These are phyloP conservation scores for Lindbergichthys nudifrons DNA, from an alignment of 2,797 vertebrate species.

Conservation along the genomic window DNA sequence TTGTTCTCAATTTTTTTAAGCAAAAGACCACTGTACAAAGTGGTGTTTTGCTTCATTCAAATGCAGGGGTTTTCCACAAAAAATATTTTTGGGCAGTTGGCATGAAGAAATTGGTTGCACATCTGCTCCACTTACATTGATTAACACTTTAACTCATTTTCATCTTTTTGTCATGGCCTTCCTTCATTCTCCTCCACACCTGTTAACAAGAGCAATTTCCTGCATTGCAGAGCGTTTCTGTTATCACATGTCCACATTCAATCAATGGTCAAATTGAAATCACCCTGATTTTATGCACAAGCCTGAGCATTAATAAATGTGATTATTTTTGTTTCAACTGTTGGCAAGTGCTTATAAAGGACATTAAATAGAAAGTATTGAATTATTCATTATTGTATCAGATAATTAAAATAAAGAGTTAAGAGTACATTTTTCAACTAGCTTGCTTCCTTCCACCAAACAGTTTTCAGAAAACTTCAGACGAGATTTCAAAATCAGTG, in stretches of 20 bases:
- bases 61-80: background rate
- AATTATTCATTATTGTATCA: constrained; percentile 1
- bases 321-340: constrained; percentile 9
- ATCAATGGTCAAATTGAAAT: background rate
- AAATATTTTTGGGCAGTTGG: background rate
- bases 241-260: constrained; percentile 19
- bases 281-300: constrained; percentile 11
- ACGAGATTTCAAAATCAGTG: too few species aligned
- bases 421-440: background rate
- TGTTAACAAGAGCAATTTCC: constrained; percentile 55
- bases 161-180: constrained; percentile 23
- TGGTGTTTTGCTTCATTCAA: background rate
- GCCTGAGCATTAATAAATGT: constrained; percentile 34
- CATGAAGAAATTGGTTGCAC: constrained; percentile 18
- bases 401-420: constrained; percentile 4
- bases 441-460: too few species aligned
- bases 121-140: constrained; percentile 7
- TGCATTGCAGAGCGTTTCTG: constrained; percentile 10
- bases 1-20: background rate
- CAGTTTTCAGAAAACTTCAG: too few species aligned
- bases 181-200: constrained; percentile 33
- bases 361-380: constrained; percentile 12
- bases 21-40: background rate
- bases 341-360: constrained; percentile 9
- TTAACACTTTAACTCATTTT: constrained; percentile 12